phyloP scores from a whole-genome alignment of 1,140 invertebrate genomes.

The Euschistus heros region DNA sequence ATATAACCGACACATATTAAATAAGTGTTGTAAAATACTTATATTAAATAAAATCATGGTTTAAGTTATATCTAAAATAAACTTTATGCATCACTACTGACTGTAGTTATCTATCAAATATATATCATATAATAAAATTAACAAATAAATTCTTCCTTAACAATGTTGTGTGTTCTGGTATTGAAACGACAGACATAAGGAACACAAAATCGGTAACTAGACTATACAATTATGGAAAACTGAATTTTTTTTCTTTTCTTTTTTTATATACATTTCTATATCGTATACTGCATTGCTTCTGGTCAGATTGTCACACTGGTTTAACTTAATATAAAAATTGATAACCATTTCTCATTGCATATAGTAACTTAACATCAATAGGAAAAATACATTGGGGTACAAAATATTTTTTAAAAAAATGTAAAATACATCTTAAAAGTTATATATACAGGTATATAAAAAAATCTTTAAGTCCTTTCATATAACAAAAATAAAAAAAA shows the following conservation, averaged over 20 bases:
- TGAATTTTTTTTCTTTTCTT: background rate
- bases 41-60: no score
- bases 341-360: background rate
- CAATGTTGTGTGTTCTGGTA: no score
- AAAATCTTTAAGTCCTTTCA: background rate
- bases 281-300: slow-evolving; percentile 15
- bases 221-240: background rate
- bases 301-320: slow-evolving; percentile 11
- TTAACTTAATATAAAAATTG: slow-evolving; percentile 6
- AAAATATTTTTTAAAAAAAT: slow-evolving; percentile 13
- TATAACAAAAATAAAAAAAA: background rate
- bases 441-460: slow-evolving; percentile 8
- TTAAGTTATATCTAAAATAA: no score
- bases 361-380: background rate
- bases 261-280: background rate
- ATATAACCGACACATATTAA: no score
- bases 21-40: no score
- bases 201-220: slow-evolving; percentile 14
- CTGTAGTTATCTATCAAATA: no score
- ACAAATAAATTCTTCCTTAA: no score
- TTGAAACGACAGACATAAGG: background rate
- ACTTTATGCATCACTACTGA: no score
- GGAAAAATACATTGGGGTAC: slow-evolving; percentile 7
- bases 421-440: slow-evolving; percentile 5
- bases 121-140: no score